A percentile compares a stretch with the other conserved stretches of the same genome.
These are phyloP conservation scores for Gorsachius magnificus DNA, from an alignment of 2,797 vertebrate species.

Conservation along the genomic window DNA sequence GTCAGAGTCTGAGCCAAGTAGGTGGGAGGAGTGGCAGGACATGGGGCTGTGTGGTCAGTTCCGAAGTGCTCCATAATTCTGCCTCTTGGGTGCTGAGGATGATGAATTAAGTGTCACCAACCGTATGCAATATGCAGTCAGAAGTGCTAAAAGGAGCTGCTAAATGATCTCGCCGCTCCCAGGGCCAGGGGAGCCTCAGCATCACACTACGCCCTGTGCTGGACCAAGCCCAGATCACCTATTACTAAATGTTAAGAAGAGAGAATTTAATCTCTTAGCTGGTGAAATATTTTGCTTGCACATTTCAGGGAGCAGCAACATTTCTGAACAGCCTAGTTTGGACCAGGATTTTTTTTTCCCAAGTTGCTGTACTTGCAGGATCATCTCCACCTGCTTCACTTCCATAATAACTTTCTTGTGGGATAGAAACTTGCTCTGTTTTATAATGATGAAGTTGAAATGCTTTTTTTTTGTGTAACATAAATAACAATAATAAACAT, in stretches of 20 bases:
- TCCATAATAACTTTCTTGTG: not conserved
- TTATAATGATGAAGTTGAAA: not conserved
- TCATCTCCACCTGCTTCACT: not conserved
- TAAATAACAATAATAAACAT: not conserved
- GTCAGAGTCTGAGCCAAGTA: not conserved
- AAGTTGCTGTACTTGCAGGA: not conserved
- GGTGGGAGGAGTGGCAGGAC: not conserved
- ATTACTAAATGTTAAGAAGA: not conserved
- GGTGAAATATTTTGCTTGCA: not conserved
- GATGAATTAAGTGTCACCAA: constrained; percentile 47
- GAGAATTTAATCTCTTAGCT: not conserved
- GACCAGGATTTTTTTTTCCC: not conserved
- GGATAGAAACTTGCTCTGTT: not conserved
- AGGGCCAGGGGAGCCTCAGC: not conserved
- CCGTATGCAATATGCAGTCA: not conserved
- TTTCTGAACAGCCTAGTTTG: not conserved
- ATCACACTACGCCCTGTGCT: not conserved
- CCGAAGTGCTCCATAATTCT: not conserved
- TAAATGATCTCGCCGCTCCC: not conserved
- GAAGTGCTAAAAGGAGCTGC: not conserved
- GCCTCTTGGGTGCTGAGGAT: not conserved
- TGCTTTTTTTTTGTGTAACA: not conserved
- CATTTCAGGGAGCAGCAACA: not conserved
- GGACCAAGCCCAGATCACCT: not conserved
- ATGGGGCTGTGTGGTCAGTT: not conserved